phyloP scores from a whole-genome alignment of 2,797 vertebrate species.

The Channallabes apus region DNA sequence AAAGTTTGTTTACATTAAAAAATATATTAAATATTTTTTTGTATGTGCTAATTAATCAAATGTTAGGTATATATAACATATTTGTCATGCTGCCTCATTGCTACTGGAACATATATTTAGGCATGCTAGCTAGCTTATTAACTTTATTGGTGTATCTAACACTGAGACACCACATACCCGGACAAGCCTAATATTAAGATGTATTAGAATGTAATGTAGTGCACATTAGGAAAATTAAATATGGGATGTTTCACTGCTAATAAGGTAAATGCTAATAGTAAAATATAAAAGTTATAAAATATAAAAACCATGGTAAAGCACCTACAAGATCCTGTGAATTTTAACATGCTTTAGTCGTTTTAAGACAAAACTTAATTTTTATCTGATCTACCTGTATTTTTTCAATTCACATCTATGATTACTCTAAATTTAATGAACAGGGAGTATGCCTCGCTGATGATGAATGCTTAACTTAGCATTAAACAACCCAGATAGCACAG shows the following conservation, averaged over 20 bases:
- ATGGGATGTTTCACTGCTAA: neutral
- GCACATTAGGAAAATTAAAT: neutral
- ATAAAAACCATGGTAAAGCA: too few species aligned
- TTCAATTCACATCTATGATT: too few species aligned
- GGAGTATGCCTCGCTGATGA: too few species aligned
- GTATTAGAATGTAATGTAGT: neutral
- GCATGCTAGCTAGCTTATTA: neutral
- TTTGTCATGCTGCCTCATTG: neutral
- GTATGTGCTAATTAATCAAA: neutral
- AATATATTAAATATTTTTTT: neutral
- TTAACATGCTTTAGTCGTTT: too few species aligned
- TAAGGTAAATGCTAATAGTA: neutral
- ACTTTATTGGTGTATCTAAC: neutral
- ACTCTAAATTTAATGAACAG: too few species aligned
- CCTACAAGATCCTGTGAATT: too few species aligned
- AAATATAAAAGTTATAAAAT: neutral
- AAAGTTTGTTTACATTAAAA: neutral
- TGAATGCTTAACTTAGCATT: too few species aligned
- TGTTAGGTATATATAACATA: neutral
- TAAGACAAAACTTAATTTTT: too few species aligned
- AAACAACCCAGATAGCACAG: too few species aligned
- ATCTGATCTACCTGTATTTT: too few species aligned
- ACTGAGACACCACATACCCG: neutral
- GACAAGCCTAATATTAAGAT: neutral
- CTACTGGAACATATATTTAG: neutral